Conservation (phyloP, 2,888 invertebrate species). For the Cosmia trapezina region DNA sequence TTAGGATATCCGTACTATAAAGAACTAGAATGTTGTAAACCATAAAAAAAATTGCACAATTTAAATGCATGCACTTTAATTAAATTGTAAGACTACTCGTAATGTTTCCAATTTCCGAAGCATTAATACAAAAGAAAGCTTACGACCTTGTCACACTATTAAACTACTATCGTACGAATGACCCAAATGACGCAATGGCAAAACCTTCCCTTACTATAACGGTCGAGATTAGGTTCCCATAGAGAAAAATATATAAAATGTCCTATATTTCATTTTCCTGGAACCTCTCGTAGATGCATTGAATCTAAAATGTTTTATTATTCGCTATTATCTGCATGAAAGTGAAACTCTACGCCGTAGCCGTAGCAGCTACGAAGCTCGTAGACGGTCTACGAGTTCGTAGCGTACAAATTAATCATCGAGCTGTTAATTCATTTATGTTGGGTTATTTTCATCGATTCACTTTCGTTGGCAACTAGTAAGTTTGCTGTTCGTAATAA, state of each 20-base stretch:
- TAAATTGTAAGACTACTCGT: conserved; percentile 35
- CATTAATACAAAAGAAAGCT: conserved; percentile 34
- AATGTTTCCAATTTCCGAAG: conserved; percentile 48
- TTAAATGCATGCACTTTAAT: conserved; percentile 40
- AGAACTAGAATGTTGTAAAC: conserved; percentile 1
- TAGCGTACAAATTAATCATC: conserved; percentile 66
- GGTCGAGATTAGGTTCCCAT: conserved; percentile 15
- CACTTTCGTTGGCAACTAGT: conserved; percentile 44
- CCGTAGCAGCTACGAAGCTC: conserved; percentile 53
- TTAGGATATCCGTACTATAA: conserved; percentile 1
- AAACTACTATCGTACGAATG: conserved; percentile 44
- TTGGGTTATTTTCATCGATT: conserved; percentile 60
- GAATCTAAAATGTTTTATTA: conserved; percentile 27
- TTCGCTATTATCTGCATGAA: conserved; percentile 40
- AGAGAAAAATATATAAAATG: conserved; percentile 15
- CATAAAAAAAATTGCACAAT: conserved; percentile 14
- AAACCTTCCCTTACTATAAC: conserved; percentile 39
- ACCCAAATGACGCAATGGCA: conserved; percentile 49
- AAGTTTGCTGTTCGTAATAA: conserved; percentile 39
- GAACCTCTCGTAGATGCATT: not conserved
- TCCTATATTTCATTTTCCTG: conserved; percentile 11
- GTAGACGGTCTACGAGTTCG: conserved; percentile 69
- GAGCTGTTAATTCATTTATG: conserved; percentile 61
- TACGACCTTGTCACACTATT: conserved; percentile 55
- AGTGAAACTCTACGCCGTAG: conserved; percentile 62